Evolutionary conservation across 2,113 vertebrate genomes (phyloP).

Genomic region (Cyphomyrus discorhynchus): DNA sequence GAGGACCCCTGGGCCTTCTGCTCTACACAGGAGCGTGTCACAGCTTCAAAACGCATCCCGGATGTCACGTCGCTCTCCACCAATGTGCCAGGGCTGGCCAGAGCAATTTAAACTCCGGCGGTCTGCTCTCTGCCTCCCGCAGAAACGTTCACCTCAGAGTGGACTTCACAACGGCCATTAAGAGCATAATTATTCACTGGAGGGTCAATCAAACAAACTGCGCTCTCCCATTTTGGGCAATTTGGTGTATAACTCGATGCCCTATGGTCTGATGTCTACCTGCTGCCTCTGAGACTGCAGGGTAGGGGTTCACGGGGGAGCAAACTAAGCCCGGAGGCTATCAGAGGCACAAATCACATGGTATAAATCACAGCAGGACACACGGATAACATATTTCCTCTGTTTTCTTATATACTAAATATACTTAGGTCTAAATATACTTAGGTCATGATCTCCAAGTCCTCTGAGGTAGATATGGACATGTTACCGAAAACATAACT

Average conservation of each 20-base stretch:
- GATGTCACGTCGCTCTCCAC: neutral
- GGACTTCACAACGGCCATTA: slow-evolving; percentile 1
- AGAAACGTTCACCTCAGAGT: neutral
- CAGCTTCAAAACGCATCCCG: neutral
- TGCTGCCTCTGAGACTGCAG: neutral
- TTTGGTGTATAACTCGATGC: neutral
- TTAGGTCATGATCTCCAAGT: neutral
- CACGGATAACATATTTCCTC: neutral
- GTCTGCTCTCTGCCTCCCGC: neutral
- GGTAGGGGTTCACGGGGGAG: neutral
- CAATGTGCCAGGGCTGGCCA: neutral
- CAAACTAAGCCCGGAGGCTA: neutral
- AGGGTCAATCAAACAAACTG: neutral
- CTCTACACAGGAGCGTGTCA: neutral
- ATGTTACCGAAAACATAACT: neutral
- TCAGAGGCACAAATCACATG: neutral
- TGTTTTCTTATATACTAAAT: slow-evolving; percentile 3
- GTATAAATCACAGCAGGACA: slow-evolving; percentile 1
- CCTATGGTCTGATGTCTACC: neutral
- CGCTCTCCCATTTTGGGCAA: neutral
- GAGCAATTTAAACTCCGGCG: neutral
- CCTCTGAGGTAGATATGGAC: neutral
- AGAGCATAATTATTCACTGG: slow-evolving; percentile 1
- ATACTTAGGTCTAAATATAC: slow-evolving; percentile 7
- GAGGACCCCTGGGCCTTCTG: neutral